Percentiles rank a stretch among this genome's conserved stretches.
phyloP scores from a whole-genome alignment of 2,888 invertebrate genomes.

The Pristionchus exspectatus region DNA sequence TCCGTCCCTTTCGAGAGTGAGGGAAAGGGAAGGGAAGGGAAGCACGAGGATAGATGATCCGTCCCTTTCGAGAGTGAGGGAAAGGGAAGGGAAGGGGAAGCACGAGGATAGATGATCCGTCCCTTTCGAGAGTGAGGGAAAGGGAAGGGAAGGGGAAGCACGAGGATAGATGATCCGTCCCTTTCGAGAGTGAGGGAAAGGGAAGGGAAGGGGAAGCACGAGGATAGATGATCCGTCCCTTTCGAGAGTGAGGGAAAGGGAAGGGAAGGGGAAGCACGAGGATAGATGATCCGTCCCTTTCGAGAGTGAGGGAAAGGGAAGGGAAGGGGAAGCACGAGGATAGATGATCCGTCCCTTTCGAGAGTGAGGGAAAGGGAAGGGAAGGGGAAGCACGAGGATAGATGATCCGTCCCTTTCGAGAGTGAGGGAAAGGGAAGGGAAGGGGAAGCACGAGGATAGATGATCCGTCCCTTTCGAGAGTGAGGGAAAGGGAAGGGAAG shows the following conservation, averaged over 20 bases:
- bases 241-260: slow-evolving; percentile 19
- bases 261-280: neutral
- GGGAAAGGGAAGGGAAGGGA: neutral
- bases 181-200: slow-evolving; percentile 15
- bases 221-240: neutral
- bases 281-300: neutral
- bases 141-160: neutral
- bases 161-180: neutral
- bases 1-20: neutral
- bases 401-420: neutral
- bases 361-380: slow-evolving; percentile 3
- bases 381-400: neutral
- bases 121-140: slow-evolving; percentile 27
- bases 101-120: neutral
- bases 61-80: slow-evolving; percentile 13
- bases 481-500: neutral
- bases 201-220: neutral
- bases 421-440: neutral
- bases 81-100: neutral
- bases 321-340: neutral
- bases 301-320: slow-evolving; percentile 21
- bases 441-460: neutral
- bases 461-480: neutral
- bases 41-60: neutral
- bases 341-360: neutral